Base-by-base conservation (phyloP, 2,888 invertebrate genomes). In the Lasioglossum vierecki region DNA sequence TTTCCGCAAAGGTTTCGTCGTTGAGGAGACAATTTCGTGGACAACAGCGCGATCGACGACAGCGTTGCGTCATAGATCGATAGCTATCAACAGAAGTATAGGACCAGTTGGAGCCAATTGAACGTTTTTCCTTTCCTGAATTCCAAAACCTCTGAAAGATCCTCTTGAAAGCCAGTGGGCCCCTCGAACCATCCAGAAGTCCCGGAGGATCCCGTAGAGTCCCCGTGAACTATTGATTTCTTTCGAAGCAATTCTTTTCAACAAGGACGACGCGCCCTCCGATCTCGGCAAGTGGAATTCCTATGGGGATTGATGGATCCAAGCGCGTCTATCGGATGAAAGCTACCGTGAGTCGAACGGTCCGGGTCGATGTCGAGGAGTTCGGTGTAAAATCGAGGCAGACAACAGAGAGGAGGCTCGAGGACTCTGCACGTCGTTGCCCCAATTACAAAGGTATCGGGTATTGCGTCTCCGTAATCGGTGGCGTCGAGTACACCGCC, bases 391-490 rank as follows among this genome's bases (percentile, higher is more conserved):
- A 66, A 78, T 71, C 60, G 84, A 68, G 46, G 22, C 39, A 13
- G 57, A 41, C 75, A 57, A 63, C 35, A n/a, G 35, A 18, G 30
- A 15, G 15, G 39, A 44, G 53, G 30, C 63, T 76, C 39, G 39
- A 63, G 74, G 57, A 44, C 72, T 73, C 72, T 15, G 72, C 84
- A 57, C 82, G 78, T 77, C 78, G 82, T 81, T 83, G 79, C 72
- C 81, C 83, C 87, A 88, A 89, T 87, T 89, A 89, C 83, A 77
- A 72, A 68, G 81, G 77, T 87, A 87, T 88, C 87, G 68, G 87
- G 79, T 82, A 88, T 86, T 86, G 78, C 86, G 72, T 46, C 79
- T 72, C 66, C 77, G 75, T 83, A 75, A 86, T 87, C 85, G 60
- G 60, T 26, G 26, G 60, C 60, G 78, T 78, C 80, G 76, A 83